phyloP scores from a whole-genome alignment of 1,140 invertebrate species.

The Whitmania pigra region DNA sequence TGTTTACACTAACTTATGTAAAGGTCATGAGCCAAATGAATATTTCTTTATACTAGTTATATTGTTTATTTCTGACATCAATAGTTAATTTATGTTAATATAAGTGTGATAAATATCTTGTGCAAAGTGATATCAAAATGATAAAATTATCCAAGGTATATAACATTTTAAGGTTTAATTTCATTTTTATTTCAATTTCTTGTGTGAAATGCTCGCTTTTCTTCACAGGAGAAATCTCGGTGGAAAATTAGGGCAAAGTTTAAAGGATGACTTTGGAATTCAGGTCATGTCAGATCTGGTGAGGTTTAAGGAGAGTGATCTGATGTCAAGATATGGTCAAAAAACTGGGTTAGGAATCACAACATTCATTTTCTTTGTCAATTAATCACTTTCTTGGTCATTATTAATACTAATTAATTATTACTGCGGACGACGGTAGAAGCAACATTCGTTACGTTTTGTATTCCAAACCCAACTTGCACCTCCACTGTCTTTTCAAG shows the following conservation, averaged over 20 bases:
- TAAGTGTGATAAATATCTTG: too few species aligned
- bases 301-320: conserved; percentile 32
- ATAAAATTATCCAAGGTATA: too few species aligned
- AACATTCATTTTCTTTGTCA: too few species aligned
- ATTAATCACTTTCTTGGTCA: too few species aligned
- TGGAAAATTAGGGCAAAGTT: conserved; percentile 33
- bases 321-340: conserved; percentile 38
- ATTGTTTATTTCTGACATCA: neutral
- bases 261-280: conserved; percentile 50
- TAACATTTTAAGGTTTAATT: too few species aligned
- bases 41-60: neutral
- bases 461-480: too few species aligned
- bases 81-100: too few species aligned
- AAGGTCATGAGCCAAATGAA: neutral
- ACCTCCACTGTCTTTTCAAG: too few species aligned
- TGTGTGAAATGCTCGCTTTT: neutral
- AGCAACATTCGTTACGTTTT: too few species aligned
- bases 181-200: too few species aligned
- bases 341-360: conserved; percentile 31
- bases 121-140: neutral
- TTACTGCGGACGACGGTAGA: too few species aligned
- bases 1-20: neutral
- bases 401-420: too few species aligned
- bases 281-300: conserved; percentile 48
- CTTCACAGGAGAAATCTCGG: conserved; percentile 38